Base-by-base conservation (phyloP, 2,797 vertebrate genomes). In the Melanotaenia parkinsoni region DNA sequence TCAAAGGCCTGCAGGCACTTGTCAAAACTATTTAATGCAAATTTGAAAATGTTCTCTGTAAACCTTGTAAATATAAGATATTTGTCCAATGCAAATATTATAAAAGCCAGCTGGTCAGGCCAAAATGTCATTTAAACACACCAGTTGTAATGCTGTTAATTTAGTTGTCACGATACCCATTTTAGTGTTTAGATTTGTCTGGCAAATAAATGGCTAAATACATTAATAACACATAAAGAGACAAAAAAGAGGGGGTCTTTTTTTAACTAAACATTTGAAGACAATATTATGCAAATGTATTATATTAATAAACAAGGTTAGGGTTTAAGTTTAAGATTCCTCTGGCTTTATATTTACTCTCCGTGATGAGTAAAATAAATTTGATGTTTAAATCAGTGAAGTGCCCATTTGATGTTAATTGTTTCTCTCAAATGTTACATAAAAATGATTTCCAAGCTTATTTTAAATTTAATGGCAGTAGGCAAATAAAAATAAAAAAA, bases 301-400 rank as follows among this genome's bases (percentile, higher is more conserved):
- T 33, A 28, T 45, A 45, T 43, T 4, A 18, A 18, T 45, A 45
- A 45, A 45, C 43, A 45, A 45, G 14, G 18, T 20, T 18, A 45
- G 1, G 5, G 43, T 45, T 18, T 2, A 45, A 18, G 43, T 45
- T 18, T 45, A 3, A 10, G 35, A 10, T 37, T 37, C 35, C 11
- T 61, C 1, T 1, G 9, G n/a, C 16, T 62, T 58, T 7, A 37
- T 57, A 9, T 0, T 37, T 40, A 51, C 80, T 82, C 81, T 85
- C 75, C 73, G 37, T 80, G 85, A 79, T 50, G 72, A 82, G 71
- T 81, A 53, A 58, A 54, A 37, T 53, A 28, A 63, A 68, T 11
- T 22, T 66, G 3, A 37, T 43, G 22, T 58, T 63, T 22, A 54
- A 72, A 70, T 33, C 32, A 33, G 32, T 33, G 32, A 33, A 4